phyloP scores from a whole-genome alignment of 2,797 vertebrate species.

The Tachyglossus aculeatus region DNA sequence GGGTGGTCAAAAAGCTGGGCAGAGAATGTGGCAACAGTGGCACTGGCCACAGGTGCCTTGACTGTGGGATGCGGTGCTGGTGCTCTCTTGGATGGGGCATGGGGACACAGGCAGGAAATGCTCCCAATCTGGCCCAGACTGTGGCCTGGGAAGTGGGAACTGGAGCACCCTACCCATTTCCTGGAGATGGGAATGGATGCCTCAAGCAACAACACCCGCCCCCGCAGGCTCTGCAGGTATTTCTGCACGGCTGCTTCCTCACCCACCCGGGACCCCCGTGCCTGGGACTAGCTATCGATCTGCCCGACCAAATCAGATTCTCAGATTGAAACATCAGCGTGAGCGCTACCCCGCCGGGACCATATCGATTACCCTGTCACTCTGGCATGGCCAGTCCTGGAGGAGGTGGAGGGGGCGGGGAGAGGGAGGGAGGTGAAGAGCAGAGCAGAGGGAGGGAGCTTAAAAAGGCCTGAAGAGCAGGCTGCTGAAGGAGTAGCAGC shows the following conservation, averaged over 20 bases:
- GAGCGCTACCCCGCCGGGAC: neutral
- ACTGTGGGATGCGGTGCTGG: no score
- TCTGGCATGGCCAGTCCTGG: neutral
- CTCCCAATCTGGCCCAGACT: no score
- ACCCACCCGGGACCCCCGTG: neutral
- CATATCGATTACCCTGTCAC: neutral
- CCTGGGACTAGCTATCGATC: slow-evolving; percentile 10
- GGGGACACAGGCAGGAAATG: no score
- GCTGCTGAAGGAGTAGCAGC: slow-evolving; percentile 13
- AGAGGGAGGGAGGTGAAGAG: neutral
- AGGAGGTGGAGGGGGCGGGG: neutral
- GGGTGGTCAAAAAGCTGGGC: no score
- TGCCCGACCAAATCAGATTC: slow-evolving; percentile 4
- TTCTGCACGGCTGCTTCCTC: slow-evolving; percentile 25
- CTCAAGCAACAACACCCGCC: neutral
- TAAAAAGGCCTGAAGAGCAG: neutral
- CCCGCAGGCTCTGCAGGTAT: neutral
- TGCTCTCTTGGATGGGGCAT: no score
- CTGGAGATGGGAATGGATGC: no score
- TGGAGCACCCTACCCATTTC: no score
- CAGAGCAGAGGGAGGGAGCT: neutral
- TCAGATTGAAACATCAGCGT: slow-evolving; percentile 56
- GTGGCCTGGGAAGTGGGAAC: no score
- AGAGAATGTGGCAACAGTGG: no score
- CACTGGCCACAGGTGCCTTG: no score